Base-by-base conservation (phyloP, 1,140 invertebrate species). In the Pseudobourletiella spinata region DNA sequence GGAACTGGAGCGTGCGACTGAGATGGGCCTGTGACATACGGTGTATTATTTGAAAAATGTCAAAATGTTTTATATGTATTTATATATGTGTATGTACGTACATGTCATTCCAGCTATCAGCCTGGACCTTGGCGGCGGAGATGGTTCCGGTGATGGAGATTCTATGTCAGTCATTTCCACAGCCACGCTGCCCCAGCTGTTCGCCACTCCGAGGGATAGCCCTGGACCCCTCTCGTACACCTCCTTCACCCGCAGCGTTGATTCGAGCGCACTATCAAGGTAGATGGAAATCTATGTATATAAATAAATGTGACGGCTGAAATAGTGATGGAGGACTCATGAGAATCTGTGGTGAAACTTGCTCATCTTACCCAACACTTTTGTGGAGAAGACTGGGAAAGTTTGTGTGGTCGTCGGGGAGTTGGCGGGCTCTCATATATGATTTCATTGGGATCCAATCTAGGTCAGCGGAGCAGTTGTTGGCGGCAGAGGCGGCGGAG, bases 391-490 rank as follows among this genome's bases (percentile, higher is more conserved):
- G n/a, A n/a, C n/a, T n/a, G n/a, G n/a, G n/a, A n/a, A n/a, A n/a
- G n/a, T n/a, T n/a, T n/a, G n/a, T n/a, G n/a, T n/a, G n/a, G n/a
- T n/a, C n/a, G n/a, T n/a, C n/a, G n/a, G n/a, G n/a, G n/a, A n/a
- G n/a, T n/a, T 11, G 11, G 11, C 6, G 14, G 57, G 54, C 43
- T 48, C 32, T 67, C n/a, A n/a, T n/a, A n/a, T n/a, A n/a, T n/a
- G n/a, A n/a, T n/a, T n/a, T n/a, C n/a, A n/a, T n/a, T n/a, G n/a
- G n/a, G n/a, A n/a, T n/a, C n/a, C n/a, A 39, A 11, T 65, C 32
- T 66, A 86, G 87, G 71, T 90, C 87, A 59, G 87, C 89, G 57
- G 88, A 86, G 67, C 84, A 86, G 71, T 76, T 86, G 58, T 52
- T 67, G 76, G 76, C 2, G 79, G 79, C n/a, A 71, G 75, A 57